These are phyloP conservation scores for Temnopleurus reevesii DNA, from an alignment of 53 echinoderm and acorn worm species.

Conservation along the genomic window DNA sequence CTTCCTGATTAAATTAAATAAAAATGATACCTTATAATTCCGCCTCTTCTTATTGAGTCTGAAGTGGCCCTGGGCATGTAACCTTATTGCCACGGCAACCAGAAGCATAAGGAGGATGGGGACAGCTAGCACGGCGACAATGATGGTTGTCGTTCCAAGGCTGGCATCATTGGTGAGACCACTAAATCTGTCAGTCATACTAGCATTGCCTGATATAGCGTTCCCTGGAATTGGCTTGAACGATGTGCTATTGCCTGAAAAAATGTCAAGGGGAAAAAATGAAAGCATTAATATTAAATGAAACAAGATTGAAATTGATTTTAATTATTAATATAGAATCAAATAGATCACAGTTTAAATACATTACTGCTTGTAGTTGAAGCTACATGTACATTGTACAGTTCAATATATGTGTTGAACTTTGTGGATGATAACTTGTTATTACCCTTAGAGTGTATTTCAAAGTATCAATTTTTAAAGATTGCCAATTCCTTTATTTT, in stretches of 20 bases:
- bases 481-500: too few relatives aligned
- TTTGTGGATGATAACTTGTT: too few relatives aligned
- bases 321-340: too few relatives aligned
- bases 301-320: too few relatives aligned
- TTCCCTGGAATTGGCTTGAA: neutral
- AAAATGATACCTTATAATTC: conserved; percentile 50
- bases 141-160: conserved; percentile 78
- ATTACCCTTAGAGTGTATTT: too few relatives aligned
- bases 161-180: conserved; percentile 30
- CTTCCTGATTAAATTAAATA: too few relatives aligned
- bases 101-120: conserved; percentile 95
- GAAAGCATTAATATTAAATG: neutral
- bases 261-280: neutral
- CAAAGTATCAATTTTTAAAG: too few relatives aligned
- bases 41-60: conserved; percentile 58
- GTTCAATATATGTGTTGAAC: too few relatives aligned
- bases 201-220: neutral
- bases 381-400: too few relatives aligned
- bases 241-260: conserved; percentile 4
- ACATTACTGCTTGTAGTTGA: too few relatives aligned
- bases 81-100: conserved; percentile 82
- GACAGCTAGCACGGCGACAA: conserved; percentile 85
- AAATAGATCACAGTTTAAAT: too few relatives aligned
- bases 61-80: conserved; percentile 89
- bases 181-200: neutral